Percentiles rank a stretch among this genome's conserved stretches.
Evolutionary conservation across 2,888 invertebrate genomes (phyloP).

Genomic region (Aphrophora alni): DNA sequence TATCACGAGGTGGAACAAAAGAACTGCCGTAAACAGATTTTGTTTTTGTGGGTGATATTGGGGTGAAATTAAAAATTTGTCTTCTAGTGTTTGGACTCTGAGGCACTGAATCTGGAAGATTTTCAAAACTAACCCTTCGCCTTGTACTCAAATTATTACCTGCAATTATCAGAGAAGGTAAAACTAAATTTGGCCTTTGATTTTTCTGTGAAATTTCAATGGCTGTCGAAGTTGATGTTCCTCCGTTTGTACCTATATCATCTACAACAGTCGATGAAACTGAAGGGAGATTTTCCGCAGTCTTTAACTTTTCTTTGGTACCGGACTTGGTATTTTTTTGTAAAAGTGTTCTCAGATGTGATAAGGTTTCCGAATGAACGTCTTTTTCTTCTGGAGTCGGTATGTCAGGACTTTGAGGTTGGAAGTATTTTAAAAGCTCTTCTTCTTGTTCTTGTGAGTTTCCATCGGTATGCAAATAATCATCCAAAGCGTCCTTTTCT

Average conservation of each 20-base stretch:
- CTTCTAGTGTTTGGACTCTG: conserved; percentile 79
- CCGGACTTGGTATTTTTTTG: conserved; percentile 68
- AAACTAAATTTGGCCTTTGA: not conserved
- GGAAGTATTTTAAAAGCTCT: conserved; percentile 84
- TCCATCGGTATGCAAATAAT: conserved; percentile 77
- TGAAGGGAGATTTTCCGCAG: not conserved
- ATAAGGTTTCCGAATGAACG: conserved; percentile 63
- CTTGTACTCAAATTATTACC: conserved; percentile 48
- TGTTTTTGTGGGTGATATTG: conserved; percentile 68
- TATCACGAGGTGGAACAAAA: conserved; percentile 29
- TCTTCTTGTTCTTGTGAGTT: conserved; percentile 83
- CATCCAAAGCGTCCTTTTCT: conserved; percentile 81
- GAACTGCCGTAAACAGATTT: conserved; percentile 16
- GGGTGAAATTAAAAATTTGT: conserved; percentile 84
- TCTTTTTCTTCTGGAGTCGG: conserved; percentile 53
- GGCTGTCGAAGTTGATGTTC: no score
- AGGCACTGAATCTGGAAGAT: conserved; percentile 59
- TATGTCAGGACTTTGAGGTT: conserved; percentile 58
- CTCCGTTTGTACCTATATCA: no score
- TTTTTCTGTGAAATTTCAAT: not conserved
- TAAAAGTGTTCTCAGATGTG: conserved; percentile 74
- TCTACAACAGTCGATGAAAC: not conserved
- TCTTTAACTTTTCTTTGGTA: conserved; percentile 1
- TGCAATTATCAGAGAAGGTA: not conserved
- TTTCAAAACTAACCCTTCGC: conserved; percentile 66